A percentile compares a stretch with the other conserved stretches of the same genome.
Evolutionary conservation across 1,140 invertebrate species (phyloP).

Genomic region (Musca vetustissima): DNA sequence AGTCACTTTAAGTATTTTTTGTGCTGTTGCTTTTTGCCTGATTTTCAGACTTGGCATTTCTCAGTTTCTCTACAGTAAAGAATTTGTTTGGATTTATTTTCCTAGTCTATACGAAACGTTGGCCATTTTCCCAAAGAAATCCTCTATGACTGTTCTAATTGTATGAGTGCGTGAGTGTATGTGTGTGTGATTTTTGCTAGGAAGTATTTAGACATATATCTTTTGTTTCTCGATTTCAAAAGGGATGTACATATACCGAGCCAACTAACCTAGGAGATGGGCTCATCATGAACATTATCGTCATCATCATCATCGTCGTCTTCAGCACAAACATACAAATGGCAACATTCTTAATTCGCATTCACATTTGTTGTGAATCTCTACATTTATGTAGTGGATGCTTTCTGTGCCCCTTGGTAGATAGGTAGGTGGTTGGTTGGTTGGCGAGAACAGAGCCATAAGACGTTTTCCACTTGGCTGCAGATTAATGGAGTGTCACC

Average conservation of each 20-base stretch:
- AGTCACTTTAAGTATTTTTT: neutral
- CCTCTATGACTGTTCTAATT: too few species aligned
- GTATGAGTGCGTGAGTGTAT: neutral
- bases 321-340: too few species aligned
- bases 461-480: constrained; percentile 1
- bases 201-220: constrained; percentile 5
- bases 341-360: too few species aligned
- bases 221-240: neutral
- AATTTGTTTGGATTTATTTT: neutral
- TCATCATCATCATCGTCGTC: too few species aligned
- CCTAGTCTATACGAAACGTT: neutral
- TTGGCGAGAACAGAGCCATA: too few species aligned
- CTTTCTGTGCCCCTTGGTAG: neutral
- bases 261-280: too few species aligned
- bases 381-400: neutral
- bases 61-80: neutral
- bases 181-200: constrained; percentile 4
- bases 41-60: neutral
- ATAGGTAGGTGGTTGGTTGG: too few species aligned
- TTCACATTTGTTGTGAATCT: neutral
- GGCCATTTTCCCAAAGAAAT: too few species aligned
- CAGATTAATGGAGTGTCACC: constrained; percentile 21
- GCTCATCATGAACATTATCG: too few species aligned
- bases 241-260: too few species aligned
- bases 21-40: neutral